These are phyloP conservation scores for Gobio occitaniae DNA, from an alignment of 2,797 vertebrate species.

Conservation along the genomic window DNA sequence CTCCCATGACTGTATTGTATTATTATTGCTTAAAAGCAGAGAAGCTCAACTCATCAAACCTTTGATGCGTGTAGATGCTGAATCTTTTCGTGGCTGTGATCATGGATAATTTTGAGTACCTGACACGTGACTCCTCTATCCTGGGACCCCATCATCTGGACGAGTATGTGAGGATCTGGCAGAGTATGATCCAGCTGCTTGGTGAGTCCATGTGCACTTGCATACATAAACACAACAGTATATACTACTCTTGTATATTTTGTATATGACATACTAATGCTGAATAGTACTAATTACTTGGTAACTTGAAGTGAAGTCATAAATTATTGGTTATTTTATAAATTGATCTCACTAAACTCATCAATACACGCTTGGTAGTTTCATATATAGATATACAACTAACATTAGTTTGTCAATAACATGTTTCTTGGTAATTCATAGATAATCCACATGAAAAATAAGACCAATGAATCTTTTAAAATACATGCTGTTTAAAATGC, in stretches of 20 bases:
- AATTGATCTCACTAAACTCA: neutral
- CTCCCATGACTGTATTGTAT: neutral
- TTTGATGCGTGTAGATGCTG: conserved; percentile 83
- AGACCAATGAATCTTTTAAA: neutral
- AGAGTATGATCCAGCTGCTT: conserved; percentile 94
- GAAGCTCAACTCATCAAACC: neutral
- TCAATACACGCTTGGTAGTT: neutral
- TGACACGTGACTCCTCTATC: conserved; percentile 94
- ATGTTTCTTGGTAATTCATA: neutral
- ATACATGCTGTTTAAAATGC: neutral
- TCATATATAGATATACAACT: neutral
- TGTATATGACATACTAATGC: conserved; percentile 13
- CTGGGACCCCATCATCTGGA: conserved; percentile 96
- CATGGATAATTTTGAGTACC: conserved; percentile 98
- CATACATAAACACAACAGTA: conserved; percentile 18
- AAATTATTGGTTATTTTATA: neutral
- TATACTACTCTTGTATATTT: neutral
- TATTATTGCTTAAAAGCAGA: neutral
- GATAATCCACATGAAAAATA: neutral
- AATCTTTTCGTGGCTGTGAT: conserved; percentile 97
- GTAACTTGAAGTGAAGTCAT: neutral
- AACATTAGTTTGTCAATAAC: neutral
- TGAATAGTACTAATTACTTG: conserved; percentile 13
- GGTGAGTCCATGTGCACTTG: conserved; percentile 79
- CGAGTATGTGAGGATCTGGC: conserved; percentile 97